phyloP scores from a whole-genome alignment of 2,113 vertebrate species.

The Rhipidura dahli region DNA sequence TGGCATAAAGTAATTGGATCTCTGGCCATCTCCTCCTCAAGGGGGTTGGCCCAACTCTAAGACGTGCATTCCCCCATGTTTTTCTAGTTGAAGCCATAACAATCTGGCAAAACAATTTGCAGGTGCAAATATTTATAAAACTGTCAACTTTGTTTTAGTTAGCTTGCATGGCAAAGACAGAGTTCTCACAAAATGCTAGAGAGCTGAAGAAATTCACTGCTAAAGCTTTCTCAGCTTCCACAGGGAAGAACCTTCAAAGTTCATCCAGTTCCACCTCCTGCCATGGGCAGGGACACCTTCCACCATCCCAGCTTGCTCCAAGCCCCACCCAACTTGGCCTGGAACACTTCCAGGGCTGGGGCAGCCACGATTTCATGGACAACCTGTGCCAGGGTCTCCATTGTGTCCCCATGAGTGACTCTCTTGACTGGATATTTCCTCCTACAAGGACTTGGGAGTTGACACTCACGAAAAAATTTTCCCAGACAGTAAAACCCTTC shows the following conservation, averaged over 20 bases:
- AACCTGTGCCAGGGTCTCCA: not conserved
- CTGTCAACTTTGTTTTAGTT: too few relatives aligned
- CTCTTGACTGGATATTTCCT: not conserved
- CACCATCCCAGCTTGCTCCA: not conserved
- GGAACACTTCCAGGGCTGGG: not conserved
- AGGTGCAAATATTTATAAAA: too few relatives aligned
- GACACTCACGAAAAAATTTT: not conserved
- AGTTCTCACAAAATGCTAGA: too few relatives aligned
- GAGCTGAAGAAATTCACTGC: too few relatives aligned
- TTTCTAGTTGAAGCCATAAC: too few relatives aligned
- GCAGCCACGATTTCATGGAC: not conserved
- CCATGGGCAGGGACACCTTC: not conserved
- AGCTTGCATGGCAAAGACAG: too few relatives aligned
- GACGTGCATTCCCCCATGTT: too few relatives aligned
- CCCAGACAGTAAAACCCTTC: not conserved
- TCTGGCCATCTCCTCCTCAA: too few relatives aligned
- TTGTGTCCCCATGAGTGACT: not conserved
- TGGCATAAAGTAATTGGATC: too few relatives aligned
- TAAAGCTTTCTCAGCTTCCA: too few relatives aligned
- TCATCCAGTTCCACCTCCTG: not conserved
- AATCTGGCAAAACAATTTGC: too few relatives aligned
- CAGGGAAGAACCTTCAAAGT: not conserved
- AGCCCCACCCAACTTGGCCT: accelerated
- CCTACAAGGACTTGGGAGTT: not conserved
- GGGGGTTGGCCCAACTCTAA: too few relatives aligned